Evolutionary conservation across 2,797 vertebrate genomes (phyloP).

Genomic region (Hydrocynus forskahlii): DNA sequence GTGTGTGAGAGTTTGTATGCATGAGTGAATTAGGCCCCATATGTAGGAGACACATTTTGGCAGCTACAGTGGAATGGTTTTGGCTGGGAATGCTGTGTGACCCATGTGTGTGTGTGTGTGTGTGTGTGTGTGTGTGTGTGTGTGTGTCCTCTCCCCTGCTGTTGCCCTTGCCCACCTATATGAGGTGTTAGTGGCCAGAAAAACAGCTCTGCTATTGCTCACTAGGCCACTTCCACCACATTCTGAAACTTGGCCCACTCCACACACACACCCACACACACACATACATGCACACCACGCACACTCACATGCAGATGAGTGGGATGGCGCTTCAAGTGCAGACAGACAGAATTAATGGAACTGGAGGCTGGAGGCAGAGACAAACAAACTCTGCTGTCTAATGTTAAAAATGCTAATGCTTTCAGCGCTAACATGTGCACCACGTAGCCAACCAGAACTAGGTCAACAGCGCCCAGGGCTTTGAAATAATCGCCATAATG

Average conservation of each 20-base stretch:
- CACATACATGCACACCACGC: neutral
- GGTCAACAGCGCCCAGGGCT: neutral
- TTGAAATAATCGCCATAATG: slow-evolving; percentile 16
- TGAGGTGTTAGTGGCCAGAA: slow-evolving; percentile 43
- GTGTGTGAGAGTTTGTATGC: neutral
- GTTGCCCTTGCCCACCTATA: slow-evolving; percentile 49
- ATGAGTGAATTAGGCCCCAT: neutral
- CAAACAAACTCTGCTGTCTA: slow-evolving; percentile 19
- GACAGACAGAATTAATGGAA: slow-evolving; percentile 4
- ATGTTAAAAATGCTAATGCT: neutral
- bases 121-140: slow-evolving; percentile 16
- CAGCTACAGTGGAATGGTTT: neutral
- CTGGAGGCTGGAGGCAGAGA: neutral
- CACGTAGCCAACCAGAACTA: neutral
- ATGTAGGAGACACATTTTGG: neutral
- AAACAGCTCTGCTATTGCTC: neutral
- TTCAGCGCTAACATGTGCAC: neutral
- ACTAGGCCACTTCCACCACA: slow-evolving; percentile 11
- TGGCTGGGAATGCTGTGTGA: slow-evolving; percentile 4
- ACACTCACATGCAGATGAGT: neutral
- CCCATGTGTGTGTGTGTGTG: slow-evolving; percentile 25
- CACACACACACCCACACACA: neutral
- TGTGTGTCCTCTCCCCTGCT: slow-evolving; percentile 27
- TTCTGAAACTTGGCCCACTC: slow-evolving; percentile 20
- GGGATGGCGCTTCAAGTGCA: slow-evolving; percentile 4